These are phyloP conservation scores for Leptura quadrifasciata DNA, from an alignment of 2,888 invertebrate genomes.

Conservation along the genomic window DNA sequence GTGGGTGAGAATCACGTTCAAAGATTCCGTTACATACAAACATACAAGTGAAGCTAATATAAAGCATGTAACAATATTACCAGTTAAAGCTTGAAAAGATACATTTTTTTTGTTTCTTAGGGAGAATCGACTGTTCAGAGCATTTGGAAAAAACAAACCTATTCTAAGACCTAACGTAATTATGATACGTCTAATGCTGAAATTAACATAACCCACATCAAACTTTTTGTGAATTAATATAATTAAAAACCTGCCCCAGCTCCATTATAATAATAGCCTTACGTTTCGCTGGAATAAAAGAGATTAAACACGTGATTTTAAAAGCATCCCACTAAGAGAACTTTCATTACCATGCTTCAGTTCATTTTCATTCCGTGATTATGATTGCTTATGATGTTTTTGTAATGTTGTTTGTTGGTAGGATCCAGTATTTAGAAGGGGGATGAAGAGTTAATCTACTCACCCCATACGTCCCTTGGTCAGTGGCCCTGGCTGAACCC, in stretches of 20 bases:
- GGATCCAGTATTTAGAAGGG: constrained; percentile 8
- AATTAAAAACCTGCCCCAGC: constrained; percentile 17
- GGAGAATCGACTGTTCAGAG: no score
- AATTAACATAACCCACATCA: constrained; percentile 19
- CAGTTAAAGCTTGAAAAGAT: no score
- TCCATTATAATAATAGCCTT: background rate
- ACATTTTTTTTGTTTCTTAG: no score
- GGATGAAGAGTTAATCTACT: constrained; percentile 17
- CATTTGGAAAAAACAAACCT: no score
- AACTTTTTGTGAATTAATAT: constrained; percentile 13
- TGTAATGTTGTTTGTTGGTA: background rate
- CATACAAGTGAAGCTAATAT: no score
- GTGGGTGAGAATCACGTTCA: no score
- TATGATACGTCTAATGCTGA: background rate
- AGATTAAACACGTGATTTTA: constrained; percentile 18
- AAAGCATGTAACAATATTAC: no score
- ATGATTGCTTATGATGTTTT: constrained; percentile 22
- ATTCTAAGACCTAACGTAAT: no score
- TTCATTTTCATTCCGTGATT: constrained; percentile 17
- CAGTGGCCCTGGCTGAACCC: background rate
- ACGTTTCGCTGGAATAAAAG: constrained; percentile 6
- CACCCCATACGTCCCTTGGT: constrained; percentile 10
- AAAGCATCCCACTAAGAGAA: background rate
- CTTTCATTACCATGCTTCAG: constrained; percentile 6
- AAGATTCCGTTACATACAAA: no score